phyloP scores from a whole-genome alignment of 2,888 invertebrate genomes.

The Neoascia interrupta region DNA sequence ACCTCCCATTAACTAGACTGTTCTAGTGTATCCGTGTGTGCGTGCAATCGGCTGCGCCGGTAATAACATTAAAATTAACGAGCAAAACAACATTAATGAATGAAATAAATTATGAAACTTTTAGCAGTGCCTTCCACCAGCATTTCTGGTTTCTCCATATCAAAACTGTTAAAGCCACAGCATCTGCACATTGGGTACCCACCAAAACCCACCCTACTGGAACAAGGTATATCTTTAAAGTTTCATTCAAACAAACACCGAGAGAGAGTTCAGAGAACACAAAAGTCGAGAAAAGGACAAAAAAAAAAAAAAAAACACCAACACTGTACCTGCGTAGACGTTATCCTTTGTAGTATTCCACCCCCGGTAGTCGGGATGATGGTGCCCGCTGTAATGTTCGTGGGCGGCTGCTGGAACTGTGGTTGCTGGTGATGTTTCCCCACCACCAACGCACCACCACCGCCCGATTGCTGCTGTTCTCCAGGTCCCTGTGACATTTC shows the following conservation, averaged over 20 bases:
- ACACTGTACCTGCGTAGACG: conserved; percentile 64
- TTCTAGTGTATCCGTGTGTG: background rate
- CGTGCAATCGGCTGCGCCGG: conserved; percentile 20
- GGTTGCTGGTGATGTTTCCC: conserved; percentile 49
- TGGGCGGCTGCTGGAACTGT: conserved; percentile 50
- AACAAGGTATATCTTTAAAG: conserved; percentile 12
- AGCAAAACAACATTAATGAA: conserved; percentile 63
- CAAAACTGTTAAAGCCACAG: conserved; percentile 5
- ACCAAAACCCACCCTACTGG: background rate
- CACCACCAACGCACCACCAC: conserved; percentile 44
- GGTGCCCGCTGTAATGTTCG: conserved; percentile 42
- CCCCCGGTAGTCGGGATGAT: conserved; percentile 49
- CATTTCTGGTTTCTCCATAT: too few relatives aligned
- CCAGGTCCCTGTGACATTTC: conserved; percentile 63
- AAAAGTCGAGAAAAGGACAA: conserved; percentile 11
- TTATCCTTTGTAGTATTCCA: conserved; percentile 67
- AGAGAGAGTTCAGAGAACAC: conserved; percentile 3
- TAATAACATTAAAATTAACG: conserved; percentile 67
- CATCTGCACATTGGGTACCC: conserved; percentile 1
- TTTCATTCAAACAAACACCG: conserved; percentile 19
- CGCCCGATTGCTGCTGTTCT: conserved; percentile 41
- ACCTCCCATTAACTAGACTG: conserved; percentile 30
- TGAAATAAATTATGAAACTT: conserved; percentile 67
- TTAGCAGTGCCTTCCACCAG: background rate
- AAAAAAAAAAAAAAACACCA: conserved; percentile 3